These are phyloP conservation scores for Lepidostoma basale DNA, from an alignment of 1,140 invertebrate genomes.

Conservation along the genomic window DNA sequence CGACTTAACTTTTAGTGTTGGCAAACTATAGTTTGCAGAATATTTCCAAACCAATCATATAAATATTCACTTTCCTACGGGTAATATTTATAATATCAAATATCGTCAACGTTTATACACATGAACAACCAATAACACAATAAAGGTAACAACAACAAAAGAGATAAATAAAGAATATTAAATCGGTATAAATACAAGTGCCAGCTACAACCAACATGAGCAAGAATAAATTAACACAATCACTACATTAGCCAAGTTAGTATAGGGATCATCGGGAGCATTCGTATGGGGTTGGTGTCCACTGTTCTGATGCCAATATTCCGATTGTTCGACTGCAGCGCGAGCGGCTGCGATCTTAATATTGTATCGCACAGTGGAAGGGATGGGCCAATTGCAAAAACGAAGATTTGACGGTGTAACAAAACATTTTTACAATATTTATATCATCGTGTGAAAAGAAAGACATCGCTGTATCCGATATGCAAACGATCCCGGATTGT, in stretches of 20 bases:
- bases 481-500: conserved; percentile 11
- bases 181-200: conserved; percentile 31
- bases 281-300: background rate
- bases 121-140: conserved; percentile 46
- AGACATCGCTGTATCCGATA: background rate
- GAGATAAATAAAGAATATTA: conserved; percentile 31
- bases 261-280: conserved; percentile 13
- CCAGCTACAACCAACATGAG: conserved; percentile 30
- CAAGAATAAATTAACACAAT: conserved; percentile 32
- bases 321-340: background rate
- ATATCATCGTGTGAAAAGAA: conserved; percentile 38
- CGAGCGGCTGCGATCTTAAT: background rate
- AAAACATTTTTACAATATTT: conserved; percentile 28
- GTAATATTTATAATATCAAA: conserved; percentile 34
- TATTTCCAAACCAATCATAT: background rate
- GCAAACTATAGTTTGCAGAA: conserved; percentile 3
- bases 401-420: conserved; percentile 54
- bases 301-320: background rate
- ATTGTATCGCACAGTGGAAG: conserved; percentile 45
- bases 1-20: conserved; percentile 14
- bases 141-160: conserved; percentile 46
- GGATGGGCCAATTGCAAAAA: conserved; percentile 65
- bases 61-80: conserved; percentile 20
- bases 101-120: conserved; percentile 41
- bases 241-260: conserved; percentile 20